phyloP scores from a whole-genome alignment of 2,888 invertebrate species.

The Xestia xanthographa region DNA sequence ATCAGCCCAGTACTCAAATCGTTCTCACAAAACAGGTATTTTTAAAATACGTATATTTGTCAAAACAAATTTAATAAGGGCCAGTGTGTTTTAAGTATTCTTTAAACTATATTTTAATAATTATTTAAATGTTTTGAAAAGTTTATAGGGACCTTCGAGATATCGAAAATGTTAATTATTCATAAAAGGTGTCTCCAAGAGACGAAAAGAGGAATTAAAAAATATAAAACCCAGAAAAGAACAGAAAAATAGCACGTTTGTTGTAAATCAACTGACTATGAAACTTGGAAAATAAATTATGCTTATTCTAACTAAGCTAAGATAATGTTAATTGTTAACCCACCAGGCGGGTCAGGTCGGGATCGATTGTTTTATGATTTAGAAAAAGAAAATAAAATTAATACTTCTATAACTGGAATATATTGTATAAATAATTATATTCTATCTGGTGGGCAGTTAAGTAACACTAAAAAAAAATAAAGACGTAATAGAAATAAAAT shows the following conservation, averaged over 20 bases:
- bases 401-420: not conserved
- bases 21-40: not conserved
- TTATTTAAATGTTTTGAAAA: not conserved
- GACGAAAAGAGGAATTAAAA: not conserved
- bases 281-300: slow-evolving; percentile 6
- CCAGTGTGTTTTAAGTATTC: not conserved
- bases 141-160: not conserved
- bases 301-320: not conserved
- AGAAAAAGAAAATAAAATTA: not conserved
- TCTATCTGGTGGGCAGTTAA: not conserved
- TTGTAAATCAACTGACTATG: not conserved
- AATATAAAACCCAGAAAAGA: not conserved
- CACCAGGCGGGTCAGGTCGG: not conserved
- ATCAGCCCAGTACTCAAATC: slow-evolving; percentile 1
- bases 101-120: not conserved
- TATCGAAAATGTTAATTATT: not conserved
- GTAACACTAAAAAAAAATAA: not conserved
- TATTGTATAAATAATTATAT: not conserved
- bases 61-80: not conserved
- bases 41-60: too few species aligned
- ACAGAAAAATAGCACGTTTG: not conserved
- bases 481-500: not conserved
- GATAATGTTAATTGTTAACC: not conserved
- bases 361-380: not conserved
- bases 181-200: not conserved